phyloP scores from a whole-genome alignment of 2,888 invertebrate genomes.

The Pammene fasciana region DNA sequence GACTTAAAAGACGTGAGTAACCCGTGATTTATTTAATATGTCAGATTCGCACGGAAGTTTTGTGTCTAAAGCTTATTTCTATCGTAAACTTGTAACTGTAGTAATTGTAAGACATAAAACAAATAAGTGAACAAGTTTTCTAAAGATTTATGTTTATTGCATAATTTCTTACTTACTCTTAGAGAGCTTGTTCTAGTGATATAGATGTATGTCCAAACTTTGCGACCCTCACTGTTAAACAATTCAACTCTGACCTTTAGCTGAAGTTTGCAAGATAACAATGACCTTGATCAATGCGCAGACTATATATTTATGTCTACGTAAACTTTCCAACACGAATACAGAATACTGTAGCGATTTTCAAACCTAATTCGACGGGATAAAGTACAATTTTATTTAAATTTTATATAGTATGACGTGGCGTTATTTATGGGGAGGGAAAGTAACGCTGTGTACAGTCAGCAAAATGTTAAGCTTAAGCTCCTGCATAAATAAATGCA shows the following conservation, averaged over 20 bases:
- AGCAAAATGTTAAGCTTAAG: too few species aligned
- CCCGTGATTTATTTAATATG: too few species aligned
- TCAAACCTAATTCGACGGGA: neutral
- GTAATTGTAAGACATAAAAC: too few species aligned
- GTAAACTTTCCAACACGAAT: neutral
- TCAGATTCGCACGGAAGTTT: too few species aligned
- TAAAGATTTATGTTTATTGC: too few species aligned
- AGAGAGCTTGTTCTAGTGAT: neutral
- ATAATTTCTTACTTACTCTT: too few species aligned
- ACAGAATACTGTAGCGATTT: neutral
- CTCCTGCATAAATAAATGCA: too few species aligned
- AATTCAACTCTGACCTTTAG: constrained; percentile 27
- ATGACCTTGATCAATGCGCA: constrained; percentile 21
- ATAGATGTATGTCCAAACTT: constrained; percentile 18
- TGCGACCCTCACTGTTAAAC: constrained; percentile 15
- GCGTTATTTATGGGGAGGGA: neutral
- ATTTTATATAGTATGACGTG: neutral
- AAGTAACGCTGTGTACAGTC: neutral
- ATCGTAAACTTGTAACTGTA: too few species aligned
- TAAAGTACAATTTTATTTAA: neutral
- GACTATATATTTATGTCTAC: neutral
- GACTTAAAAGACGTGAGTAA: too few species aligned
- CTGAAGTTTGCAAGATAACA: constrained; percentile 21
- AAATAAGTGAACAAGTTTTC: too few species aligned
- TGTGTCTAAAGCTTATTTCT: too few species aligned